Percentiles rank a stretch among this genome's conserved stretches.
Conservation (phyloP, 2,113 vertebrate genomes). For the Nipponia nippon region DNA sequence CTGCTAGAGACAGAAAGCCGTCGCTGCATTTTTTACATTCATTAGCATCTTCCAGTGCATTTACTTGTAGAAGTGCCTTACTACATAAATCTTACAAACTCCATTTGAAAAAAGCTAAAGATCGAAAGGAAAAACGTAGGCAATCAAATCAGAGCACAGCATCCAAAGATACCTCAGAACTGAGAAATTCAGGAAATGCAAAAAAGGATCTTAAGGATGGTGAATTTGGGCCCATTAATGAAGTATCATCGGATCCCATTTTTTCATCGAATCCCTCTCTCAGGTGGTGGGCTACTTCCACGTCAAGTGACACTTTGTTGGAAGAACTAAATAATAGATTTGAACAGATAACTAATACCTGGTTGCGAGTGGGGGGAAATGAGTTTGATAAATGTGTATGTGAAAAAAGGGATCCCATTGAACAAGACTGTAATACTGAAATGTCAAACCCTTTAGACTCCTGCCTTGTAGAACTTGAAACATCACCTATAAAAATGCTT, state of each 20-base stretch:
- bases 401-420: constrained; percentile 59
- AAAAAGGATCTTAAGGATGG: constrained; percentile 52
- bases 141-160: constrained; percentile 64
- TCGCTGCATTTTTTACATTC: constrained; percentile 86
- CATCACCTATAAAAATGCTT: constrained; percentile 87
- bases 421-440: constrained; percentile 58
- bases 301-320: constrained; percentile 81
- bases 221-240: constrained; percentile 64
- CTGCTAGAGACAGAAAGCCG: constrained; percentile 84
- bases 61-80: constrained; percentile 83
- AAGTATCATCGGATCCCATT: constrained; percentile 81
- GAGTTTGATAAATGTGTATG: constrained; percentile 60
- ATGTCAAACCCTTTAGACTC: constrained; percentile 69
- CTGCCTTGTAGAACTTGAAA: constrained; percentile 73
- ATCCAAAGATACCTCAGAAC: constrained; percentile 57
- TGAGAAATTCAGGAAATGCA: constrained; percentile 44
- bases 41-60: constrained; percentile 81
- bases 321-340: constrained; percentile 87
- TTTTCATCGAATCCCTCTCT: constrained; percentile 80
- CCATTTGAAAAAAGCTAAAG: constrained; percentile 80
- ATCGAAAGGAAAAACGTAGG: constrained; percentile 67
- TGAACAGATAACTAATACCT: constrained; percentile 86
- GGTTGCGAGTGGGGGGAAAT: constrained; percentile 81
- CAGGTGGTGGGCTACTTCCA: constrained; percentile 89
- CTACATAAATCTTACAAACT: constrained; percentile 84